Conservation (phyloP, 2,113 vertebrate species). For the Ptilorrhoa leucosticta region DNA sequence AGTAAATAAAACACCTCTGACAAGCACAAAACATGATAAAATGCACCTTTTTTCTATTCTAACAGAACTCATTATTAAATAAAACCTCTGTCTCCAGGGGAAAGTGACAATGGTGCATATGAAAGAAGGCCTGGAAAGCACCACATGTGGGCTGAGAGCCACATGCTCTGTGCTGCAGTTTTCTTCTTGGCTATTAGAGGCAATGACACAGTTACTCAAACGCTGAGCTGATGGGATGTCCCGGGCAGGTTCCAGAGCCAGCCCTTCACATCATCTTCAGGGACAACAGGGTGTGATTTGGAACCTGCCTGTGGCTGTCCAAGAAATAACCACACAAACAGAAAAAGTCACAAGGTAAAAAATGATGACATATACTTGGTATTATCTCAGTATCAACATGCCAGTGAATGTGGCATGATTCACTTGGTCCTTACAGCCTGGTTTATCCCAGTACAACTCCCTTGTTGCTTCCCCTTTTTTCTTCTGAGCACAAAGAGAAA, state of each 20-base stretch:
- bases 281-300: neutral
- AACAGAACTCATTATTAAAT: neutral
- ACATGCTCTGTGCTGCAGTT: neutral
- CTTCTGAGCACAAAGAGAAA: neutral
- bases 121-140: neutral
- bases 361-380: neutral
- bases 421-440: neutral
- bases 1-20: neutral
- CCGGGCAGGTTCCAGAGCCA: neutral
- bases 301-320: neutral
- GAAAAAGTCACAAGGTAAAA: neutral
- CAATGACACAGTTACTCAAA: neutral
- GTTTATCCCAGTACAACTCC: neutral
- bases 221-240: neutral
- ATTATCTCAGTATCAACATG: rapidly evolving
- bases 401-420: neutral
- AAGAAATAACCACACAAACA: neutral
- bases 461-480: neutral
- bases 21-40: neutral
- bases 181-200: neutral
- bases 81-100: neutral
- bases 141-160: neutral
- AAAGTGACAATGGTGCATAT: neutral
- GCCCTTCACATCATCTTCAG: rapidly evolving
- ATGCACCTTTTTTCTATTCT: neutral